Evolutionary conservation across 2,888 invertebrate genomes (phyloP).

Genomic region (Saturnia pavonia): DNA sequence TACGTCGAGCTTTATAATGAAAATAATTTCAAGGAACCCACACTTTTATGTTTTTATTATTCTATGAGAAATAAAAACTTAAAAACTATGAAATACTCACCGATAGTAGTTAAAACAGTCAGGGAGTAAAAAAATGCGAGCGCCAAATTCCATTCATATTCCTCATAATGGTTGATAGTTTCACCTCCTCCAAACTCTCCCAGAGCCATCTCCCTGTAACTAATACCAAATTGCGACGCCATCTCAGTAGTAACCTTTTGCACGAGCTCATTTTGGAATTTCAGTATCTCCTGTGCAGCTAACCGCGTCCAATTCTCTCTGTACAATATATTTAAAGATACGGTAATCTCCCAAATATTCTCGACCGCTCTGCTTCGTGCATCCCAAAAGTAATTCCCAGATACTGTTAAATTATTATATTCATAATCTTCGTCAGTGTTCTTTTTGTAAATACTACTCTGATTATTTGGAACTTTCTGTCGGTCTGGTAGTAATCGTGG

Average conservation of each 20-base stretch:
- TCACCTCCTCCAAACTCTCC: conserved; percentile 70
- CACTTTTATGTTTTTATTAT: not conserved
- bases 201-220: conserved; percentile 77
- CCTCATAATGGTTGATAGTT: conserved; percentile 74
- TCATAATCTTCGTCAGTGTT: conserved; percentile 67
- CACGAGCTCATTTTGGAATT: conserved; percentile 92
- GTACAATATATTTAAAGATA: conserved; percentile 92
- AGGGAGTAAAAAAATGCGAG: conserved; percentile 96
- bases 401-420: conserved; percentile 65
- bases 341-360: conserved; percentile 95
- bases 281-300: conserved; percentile 88
- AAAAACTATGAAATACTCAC: conserved; percentile 63
- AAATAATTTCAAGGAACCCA: not conserved
- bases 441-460: conserved; percentile 62
- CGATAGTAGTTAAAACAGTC: conserved; percentile 95
- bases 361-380: conserved; percentile 86
- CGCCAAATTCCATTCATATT: conserved; percentile 93
- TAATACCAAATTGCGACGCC: conserved; percentile 82
- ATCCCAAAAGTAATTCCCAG: conserved; percentile 77
- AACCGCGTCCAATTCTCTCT: conserved; percentile 94
- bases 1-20: not conserved
- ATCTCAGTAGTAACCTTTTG: conserved; percentile 90
- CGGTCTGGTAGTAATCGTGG: conserved; percentile 76
- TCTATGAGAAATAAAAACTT: not conserved
- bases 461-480: conserved; percentile 76